These are phyloP conservation scores for Aspidoscelis tigris DNA, from an alignment of 2,113 vertebrate genomes.

Conservation along the genomic window DNA sequence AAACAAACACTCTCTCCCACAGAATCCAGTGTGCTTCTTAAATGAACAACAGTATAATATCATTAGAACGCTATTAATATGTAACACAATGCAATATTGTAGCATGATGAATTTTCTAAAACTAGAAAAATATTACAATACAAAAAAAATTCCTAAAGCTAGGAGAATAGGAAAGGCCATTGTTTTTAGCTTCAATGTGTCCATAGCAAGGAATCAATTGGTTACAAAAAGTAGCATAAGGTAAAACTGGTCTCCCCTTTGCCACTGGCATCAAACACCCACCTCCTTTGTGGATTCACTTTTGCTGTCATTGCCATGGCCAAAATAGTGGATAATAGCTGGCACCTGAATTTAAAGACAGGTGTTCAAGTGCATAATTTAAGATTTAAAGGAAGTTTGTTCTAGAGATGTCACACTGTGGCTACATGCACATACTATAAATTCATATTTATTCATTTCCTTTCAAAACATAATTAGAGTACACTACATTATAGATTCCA, in stretches of 20 bases:
- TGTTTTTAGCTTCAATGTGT: slow-evolving; percentile 1
- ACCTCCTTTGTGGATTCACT: neutral
- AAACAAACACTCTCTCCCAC: neutral
- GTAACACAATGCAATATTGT: too few relatives aligned
- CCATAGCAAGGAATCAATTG: neutral
- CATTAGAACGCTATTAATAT: too few relatives aligned
- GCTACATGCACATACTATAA: slow-evolving; percentile 41
- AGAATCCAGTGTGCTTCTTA: neutral
- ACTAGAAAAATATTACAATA: neutral
- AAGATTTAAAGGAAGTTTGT: slow-evolving; percentile 36
- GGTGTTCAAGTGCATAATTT: slow-evolving; percentile 35
- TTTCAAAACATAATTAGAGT: slow-evolving; percentile 46
- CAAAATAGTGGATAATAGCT: slow-evolving; percentile 22
- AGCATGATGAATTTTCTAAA: too few relatives aligned
- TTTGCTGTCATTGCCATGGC: slow-evolving; percentile 30
- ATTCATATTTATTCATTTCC: slow-evolving; percentile 14
- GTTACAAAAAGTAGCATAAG: neutral
- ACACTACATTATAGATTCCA: slow-evolving; percentile 43
- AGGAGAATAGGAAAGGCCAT: neutral
- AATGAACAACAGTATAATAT: neutral
- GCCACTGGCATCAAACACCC: neutral
- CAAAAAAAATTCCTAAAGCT: slow-evolving; percentile 31
- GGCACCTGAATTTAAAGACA: slow-evolving; percentile 42
- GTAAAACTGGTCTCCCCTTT: too few relatives aligned
- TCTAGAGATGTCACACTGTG: slow-evolving; percentile 27